Evolutionary conservation across 2,113 vertebrate species (phyloP), one percentile per base, ranked within the genome.

Genomic region (Collichthys lucidus): DNA sequence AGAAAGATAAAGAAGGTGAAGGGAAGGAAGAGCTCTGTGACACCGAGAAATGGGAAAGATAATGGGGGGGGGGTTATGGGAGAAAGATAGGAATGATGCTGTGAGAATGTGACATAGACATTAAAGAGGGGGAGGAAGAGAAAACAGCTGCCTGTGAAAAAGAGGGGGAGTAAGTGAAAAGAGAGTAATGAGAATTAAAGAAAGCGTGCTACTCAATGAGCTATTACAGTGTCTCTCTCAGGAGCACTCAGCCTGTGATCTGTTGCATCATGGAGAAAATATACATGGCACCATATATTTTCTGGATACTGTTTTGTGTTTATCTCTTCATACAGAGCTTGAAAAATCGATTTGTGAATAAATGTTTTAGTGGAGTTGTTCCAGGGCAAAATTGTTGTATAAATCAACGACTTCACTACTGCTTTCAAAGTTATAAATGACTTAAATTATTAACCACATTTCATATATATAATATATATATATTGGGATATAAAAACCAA

Each of bases 61-160:
- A 42, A 83, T 15, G 44, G 72, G 71, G 62, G 66, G 75, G 62
- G 62, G 66, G 74, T 53, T 74, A 64, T 46, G 46, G 29, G 20
- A 26, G 60, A 69, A 53, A 47, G 70, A 15, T n/a, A 74, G 62
- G 74, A 80, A 80, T 59, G 47, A 75, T 56, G 74, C 46, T 82
- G 59, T 4, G 57, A 74, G 61, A 71, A 77, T 61, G 56, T 83
- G 79, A 86, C 62, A 68, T 62, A 82, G 84, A 85, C 89, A 80
- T 91, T 68, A 86, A 84, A 77, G 77, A 60, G 11, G 20, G 68
- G 61, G 26, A 14, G 74, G 47, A 72, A 11, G 50, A 40, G 62
- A 82, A 70, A 83, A 42, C 16, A 50, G 63, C 29, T 29, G 53
- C 1, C 3, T 5, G 64, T 50, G 57, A 66, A 56, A 63, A 74